Conservation (phyloP, 2,888 invertebrate genomes). For the Xanthorhoe spadicearia region DNA sequence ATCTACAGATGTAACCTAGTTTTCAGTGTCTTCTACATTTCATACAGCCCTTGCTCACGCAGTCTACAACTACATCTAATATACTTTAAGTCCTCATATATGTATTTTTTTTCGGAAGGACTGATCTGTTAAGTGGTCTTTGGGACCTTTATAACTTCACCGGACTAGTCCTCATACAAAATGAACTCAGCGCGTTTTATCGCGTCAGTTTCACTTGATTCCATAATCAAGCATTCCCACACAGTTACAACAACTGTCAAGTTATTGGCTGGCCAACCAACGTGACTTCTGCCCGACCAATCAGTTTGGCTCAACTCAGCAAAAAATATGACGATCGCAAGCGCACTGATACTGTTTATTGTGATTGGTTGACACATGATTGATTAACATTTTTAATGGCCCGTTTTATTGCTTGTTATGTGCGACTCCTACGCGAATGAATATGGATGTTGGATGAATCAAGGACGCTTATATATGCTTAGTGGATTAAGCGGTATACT, state of each 20-base stretch:
- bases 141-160: too few species aligned
- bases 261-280: constrained; percentile 21
- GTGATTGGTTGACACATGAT: constrained; percentile 24
- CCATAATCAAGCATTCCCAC: constrained; percentile 9
- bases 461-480: constrained; percentile 1
- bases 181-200: too few species aligned
- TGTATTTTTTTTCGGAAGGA: too few species aligned
- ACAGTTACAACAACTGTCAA: constrained; percentile 7
- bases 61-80: too few species aligned
- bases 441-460: constrained; percentile 10
- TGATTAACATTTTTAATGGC: constrained; percentile 15
- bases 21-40: too few species aligned
- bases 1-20: too few species aligned
- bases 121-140: too few species aligned
- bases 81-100: too few species aligned
- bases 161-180: too few species aligned
- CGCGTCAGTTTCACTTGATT: constrained; percentile 4
- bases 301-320: constrained; percentile 19
- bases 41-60: too few species aligned
- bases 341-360: constrained; percentile 13
- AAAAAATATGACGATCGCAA: constrained; percentile 18
- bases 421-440: constrained; percentile 17
- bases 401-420: constrained; percentile 19
- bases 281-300: constrained; percentile 20
- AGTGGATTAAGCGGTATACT: not conserved